Evolutionary conservation across 2,888 invertebrate species (phyloP).

Genomic region (Spodoptera exigua): DNA sequence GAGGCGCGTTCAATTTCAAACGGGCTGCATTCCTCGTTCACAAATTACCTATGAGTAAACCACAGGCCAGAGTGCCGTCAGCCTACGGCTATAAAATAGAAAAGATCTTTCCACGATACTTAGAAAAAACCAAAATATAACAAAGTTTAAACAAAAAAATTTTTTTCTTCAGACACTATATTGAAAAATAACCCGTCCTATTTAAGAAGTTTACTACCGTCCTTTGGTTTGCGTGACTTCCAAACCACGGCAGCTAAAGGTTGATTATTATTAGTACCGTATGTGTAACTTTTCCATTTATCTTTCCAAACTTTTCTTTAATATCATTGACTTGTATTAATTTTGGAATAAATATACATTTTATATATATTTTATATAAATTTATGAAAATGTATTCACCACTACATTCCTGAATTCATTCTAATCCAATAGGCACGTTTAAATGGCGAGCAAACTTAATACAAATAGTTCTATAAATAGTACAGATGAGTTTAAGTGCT

Average conservation of each 20-base stretch:
- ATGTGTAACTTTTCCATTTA: not conserved
- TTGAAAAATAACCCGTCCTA: constrained; percentile 23
- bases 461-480: constrained; percentile 10
- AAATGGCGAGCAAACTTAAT: not conserved
- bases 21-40: constrained; percentile 23
- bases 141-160: constrained; percentile 12
- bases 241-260: constrained; percentile 2
- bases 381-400: too few species aligned
- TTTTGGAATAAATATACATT: too few species aligned
- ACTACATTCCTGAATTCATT: not conserved
- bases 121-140: constrained; percentile 11
- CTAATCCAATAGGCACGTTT: not conserved
- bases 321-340: too few species aligned
- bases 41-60: constrained; percentile 33
- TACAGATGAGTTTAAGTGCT: constrained; percentile 28
- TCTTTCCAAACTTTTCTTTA: not conserved
- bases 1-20: not conserved
- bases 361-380: too few species aligned
- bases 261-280: not conserved
- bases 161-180: constrained; percentile 6
- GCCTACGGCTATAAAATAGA: constrained; percentile 25
- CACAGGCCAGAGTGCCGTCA: constrained; percentile 10
- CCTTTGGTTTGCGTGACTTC: constrained; percentile 9
- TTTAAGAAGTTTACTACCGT: constrained; percentile 16
- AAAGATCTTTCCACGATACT: constrained; percentile 18